Percentiles rank a stretch among this genome's conserved stretches.
Conservation (phyloP, 2,888 invertebrate species). For the Pomacea canaliculata region DNA sequence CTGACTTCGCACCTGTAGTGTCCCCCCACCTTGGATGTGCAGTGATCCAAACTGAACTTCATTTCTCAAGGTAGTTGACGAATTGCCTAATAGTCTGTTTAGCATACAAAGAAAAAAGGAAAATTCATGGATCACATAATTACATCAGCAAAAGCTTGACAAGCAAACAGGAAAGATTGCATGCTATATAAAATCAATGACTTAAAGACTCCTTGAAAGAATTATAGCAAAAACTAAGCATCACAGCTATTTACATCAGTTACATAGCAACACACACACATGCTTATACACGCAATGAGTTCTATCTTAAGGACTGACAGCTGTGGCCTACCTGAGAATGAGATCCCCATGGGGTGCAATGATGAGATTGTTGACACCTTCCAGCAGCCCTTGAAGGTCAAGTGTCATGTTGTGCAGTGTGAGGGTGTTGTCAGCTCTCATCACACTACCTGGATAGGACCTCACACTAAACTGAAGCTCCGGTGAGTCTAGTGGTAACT, state of each 20-base stretch:
- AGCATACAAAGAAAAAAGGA: neutral
- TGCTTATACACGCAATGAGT: no score
- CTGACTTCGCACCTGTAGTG: constrained; percentile 42
- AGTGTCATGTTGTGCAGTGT: constrained; percentile 49
- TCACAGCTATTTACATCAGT: no score
- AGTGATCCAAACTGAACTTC: constrained; percentile 46
- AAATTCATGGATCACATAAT: neutral
- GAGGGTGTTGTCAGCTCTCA: constrained; percentile 41
- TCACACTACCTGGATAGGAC: constrained; percentile 44
- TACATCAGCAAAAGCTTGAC: no score
- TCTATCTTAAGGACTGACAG: no score
- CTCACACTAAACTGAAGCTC: constrained; percentile 50
- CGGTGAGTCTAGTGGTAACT: constrained; percentile 47
- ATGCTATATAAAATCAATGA: no score
- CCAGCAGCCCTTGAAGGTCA: constrained; percentile 45
- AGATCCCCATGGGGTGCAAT: constrained; percentile 48
- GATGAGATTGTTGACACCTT: constrained; percentile 45
- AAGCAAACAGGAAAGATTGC: no score
- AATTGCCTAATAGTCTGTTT: constrained; percentile 36
- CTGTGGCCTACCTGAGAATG: constrained; percentile 42
- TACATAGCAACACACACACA: no score
- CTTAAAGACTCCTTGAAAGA: no score
- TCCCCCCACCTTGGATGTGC: constrained; percentile 50
- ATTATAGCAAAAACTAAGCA: no score
- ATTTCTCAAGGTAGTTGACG: constrained; percentile 11